Percentiles rank a stretch among this genome's conserved stretches.
Evolutionary conservation across 2,888 invertebrate species (phyloP).

Genomic region (Macropis europaea): DNA sequence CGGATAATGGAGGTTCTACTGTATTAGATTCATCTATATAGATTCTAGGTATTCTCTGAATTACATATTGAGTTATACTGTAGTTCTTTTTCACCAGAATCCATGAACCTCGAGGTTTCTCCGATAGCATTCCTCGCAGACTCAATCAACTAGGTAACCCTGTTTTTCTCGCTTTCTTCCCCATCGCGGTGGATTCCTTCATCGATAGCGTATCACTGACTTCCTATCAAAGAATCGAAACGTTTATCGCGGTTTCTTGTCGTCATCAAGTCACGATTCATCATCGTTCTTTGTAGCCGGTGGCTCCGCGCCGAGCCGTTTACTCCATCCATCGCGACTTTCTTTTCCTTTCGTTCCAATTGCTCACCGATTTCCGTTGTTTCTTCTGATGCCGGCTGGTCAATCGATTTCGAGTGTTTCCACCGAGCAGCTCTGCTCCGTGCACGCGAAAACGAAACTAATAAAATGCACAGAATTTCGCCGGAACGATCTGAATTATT

Average conservation of each 20-base stretch:
- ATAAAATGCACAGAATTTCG: neutral
- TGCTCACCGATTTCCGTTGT: constrained; percentile 26
- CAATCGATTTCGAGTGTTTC: neutral
- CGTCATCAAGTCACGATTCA: constrained; percentile 71
- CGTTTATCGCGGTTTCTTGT: constrained; percentile 59
- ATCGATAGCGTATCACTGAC: constrained; percentile 19
- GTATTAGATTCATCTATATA: no score
- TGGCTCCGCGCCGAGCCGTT: constrained; percentile 41
- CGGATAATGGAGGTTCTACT: no score
- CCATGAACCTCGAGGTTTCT: neutral
- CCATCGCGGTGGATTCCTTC: constrained; percentile 5
- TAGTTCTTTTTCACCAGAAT: neutral
- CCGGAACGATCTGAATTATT: neutral
- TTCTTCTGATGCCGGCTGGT: neutral
- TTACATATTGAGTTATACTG: neutral
- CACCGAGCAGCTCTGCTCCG: neutral
- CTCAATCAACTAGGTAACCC: neutral
- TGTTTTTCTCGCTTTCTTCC: neutral
- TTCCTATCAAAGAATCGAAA: constrained; percentile 8
- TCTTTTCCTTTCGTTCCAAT: constrained; percentile 25
- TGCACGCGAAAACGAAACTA: no score
- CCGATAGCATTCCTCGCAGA: neutral
- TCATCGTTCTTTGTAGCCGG: constrained; percentile 65
- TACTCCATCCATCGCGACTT: constrained; percentile 20
- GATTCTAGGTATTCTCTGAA: no score